A percentile compares a stretch with the other conserved stretches of the same genome.
Evolutionary conservation across 2,113 vertebrate genomes (phyloP).

Genomic region (Planiliza haematocheilus): DNA sequence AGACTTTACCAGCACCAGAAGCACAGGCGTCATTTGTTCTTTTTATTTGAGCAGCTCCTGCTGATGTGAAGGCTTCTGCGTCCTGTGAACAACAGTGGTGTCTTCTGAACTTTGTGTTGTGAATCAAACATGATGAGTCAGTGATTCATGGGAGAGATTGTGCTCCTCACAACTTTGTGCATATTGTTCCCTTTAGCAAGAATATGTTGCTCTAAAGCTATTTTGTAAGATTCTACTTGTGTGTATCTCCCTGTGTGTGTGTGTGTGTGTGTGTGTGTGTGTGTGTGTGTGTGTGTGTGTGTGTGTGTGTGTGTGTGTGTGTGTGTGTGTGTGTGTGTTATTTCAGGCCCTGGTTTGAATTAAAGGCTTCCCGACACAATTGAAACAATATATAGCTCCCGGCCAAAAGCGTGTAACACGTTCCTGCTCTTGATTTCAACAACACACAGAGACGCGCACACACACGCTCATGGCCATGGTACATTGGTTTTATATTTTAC

Average conservation of each 20-base stretch:
- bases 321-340: not conserved
- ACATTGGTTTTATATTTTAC: constrained; percentile 54
- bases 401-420: constrained; percentile 48
- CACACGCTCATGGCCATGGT: constrained; percentile 11
- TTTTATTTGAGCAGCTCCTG: constrained; percentile 9
- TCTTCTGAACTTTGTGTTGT: constrained; percentile 17
- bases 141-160: constrained; percentile 15
- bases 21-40: constrained; percentile 7
- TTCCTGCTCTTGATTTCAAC: constrained; percentile 53
- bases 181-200: constrained; percentile 24
- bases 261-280: too few relatives aligned
- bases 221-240: constrained; percentile 16
- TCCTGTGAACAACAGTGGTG: constrained; percentile 31
- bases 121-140: constrained; percentile 51
- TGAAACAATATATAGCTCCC: constrained; percentile 54
- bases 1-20: constrained; percentile 19
- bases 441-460: constrained; percentile 38
- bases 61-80: not conserved
- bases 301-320: not conserved
- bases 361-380: constrained; percentile 68
- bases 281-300: not conserved
- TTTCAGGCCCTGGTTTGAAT: constrained; percentile 64
- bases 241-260: too few relatives aligned
- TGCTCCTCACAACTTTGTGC: constrained; percentile 13
- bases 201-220: constrained; percentile 13